Conservation (phyloP, 2,797 vertebrate genomes). For the Squalus acanthias region DNA sequence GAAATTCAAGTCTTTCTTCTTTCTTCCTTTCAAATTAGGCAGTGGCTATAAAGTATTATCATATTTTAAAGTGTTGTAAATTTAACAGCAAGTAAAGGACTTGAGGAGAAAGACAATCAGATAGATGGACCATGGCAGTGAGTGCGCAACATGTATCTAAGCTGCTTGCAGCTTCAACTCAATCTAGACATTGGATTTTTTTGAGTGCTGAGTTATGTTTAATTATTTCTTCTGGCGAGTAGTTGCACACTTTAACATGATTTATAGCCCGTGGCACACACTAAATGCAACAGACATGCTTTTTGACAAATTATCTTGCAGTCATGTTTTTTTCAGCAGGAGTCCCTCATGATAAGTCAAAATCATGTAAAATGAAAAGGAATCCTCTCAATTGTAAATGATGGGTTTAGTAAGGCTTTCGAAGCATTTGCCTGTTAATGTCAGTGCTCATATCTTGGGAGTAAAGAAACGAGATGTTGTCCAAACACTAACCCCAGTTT, state of each 20-base stretch:
- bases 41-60: no score
- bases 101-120: background rate
- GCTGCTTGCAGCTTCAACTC: background rate
- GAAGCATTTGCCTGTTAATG: background rate
- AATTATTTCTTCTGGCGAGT: background rate
- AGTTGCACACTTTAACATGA: conserved; percentile 2
- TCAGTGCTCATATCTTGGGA: background rate
- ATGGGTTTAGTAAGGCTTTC: background rate
- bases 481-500: background rate
- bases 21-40: background rate
- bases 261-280: background rate
- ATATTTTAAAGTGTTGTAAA: conserved; percentile 5
- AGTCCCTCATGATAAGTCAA: background rate
- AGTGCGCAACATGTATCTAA: background rate
- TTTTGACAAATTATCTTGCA: background rate
- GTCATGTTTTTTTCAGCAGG: background rate
- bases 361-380: background rate
- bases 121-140: background rate
- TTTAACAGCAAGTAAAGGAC: background rate
- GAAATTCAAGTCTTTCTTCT: no score
- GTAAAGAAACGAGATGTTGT: background rate
- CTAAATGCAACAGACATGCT: background rate
- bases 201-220: background rate
- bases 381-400: background rate
- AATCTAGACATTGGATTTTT: background rate